A percentile compares a stretch with the other conserved stretches of the same genome.
Conservation (phyloP, 2,888 invertebrate species). For the Agonopterix heracliana region DNA sequence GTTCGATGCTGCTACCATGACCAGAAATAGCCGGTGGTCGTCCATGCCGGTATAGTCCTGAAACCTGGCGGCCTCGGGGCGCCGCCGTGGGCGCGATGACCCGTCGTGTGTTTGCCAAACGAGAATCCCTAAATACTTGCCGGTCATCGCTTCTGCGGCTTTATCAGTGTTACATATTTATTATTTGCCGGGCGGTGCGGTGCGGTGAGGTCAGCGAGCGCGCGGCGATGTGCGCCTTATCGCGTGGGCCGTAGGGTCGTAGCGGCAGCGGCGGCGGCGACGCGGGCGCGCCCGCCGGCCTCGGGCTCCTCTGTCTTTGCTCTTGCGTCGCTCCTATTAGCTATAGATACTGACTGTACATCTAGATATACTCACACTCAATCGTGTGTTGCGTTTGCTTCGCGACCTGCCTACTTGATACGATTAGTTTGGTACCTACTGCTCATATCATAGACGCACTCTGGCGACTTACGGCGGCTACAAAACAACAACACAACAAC, state of each 20-base stretch:
- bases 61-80: constrained; percentile 31
- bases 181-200: constrained; percentile 69
- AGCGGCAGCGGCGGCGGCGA: constrained; percentile 27
- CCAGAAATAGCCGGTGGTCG: constrained; percentile 43
- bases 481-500: too few relatives aligned
- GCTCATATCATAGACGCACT: neutral
- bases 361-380: neutral
- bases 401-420: neutral
- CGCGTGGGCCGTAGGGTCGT: constrained; percentile 63
- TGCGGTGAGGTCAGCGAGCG: constrained; percentile 60
- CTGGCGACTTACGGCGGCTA: too few relatives aligned
- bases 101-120: constrained; percentile 53
- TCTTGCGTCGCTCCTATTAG: constrained; percentile 61
- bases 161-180: constrained; percentile 76
- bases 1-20: neutral
- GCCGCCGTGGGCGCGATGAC: constrained; percentile 44
- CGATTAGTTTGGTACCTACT: neutral
- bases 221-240: constrained; percentile 66
- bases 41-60: constrained; percentile 32
- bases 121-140: constrained; percentile 63
- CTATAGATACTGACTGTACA: constrained; percentile 5
- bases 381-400: neutral
- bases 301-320: constrained; percentile 57
- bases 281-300: constrained; percentile 43
- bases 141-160: constrained; percentile 70